Base-by-base conservation (phyloP, 35 echinoderm and acorn worm genomes). In the Lytechinus pictus region DNA sequence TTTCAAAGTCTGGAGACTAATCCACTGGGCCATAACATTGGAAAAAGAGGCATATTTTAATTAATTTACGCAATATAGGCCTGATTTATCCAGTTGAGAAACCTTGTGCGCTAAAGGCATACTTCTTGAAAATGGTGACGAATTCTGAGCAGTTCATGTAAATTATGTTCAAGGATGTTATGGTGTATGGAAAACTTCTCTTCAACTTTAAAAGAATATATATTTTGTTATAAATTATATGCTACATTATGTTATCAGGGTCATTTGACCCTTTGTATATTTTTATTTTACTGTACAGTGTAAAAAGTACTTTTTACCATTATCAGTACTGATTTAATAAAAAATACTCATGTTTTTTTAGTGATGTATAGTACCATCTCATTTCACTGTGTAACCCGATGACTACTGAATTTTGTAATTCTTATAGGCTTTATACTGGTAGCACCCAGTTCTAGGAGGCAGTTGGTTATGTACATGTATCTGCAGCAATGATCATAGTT, bases 291-390 rank as follows among this genome's bases (percentile, higher is more conserved):
- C 16, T 79, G 66, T 79, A 79, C 66, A 79, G 66, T 79, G 66
- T 79, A 79, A 79, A 79, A 79, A 79, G 66, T 79, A 79, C 66
- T 79, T 79, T 24, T 14, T 79, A 79, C 66, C 66, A 79, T 79
- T 79, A 79, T 79, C 66, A 79, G 66, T 79, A 79, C 66, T 79
- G 66, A n/a, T 24, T 79, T n/a, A 79, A 79, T 79, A 14, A 7
- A 14, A 7, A 79, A 79, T 79, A 79, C 66, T 79, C 19, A 79
- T 6, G n/a, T n/a, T 79, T 44, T n/a, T 79, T n/a, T 79, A 79
- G 66, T 79, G n/a, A 79, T 79, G 66, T 79, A 79, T 79, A 79
- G 66, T 79, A 79, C 66, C 66, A 79, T 79, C 66, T 79, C 66
- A 79, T 79, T 79, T 79, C 3, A 79, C n/a, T 79, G 33, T 44